Base-by-base conservation (phyloP, 2,888 invertebrate genomes). In the Parelbella ahira region DNA sequence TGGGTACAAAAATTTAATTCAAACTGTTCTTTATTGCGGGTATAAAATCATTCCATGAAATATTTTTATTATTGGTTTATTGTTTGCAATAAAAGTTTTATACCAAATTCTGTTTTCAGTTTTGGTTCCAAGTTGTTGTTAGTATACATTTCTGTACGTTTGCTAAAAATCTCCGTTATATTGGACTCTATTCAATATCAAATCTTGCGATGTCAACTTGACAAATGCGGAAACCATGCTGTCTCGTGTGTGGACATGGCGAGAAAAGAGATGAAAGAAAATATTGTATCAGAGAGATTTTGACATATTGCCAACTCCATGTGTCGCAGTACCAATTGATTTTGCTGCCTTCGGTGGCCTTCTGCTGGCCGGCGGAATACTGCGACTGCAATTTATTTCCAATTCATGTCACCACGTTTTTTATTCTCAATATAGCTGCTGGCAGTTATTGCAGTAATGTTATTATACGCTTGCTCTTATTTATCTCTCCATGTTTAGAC, bases 281-380 rank as follows among this genome's bases (percentile, higher is more conserved):
- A 73, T 74, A 71, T 75, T 77, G 75, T 75, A 78, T 77, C 78
- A 76, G 71, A 75, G 68, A 63, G 67, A 73, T 70, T 74, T 82
- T 81, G 83, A 82, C 78, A 79, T 81, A 80, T 77, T 82, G 83
- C 81, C 83, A 82, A 80, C 63, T 72, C 64, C 56, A 77, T 64
- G 76, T 73, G 73, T 75, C 72, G 65, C 61, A 59, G 54, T 56
- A 49, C 51, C 66, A 70, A 82, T 80, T 79, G 81, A 81, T 83
- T 81, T 69, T 61, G 58, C 57, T 58, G 64, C 60, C 66, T 69
- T 64, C 71, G 68, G 69, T 63, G 67, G 30, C 41, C 27, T 41
- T 36, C 39, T 28, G 28, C 33, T 28, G 34, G 42, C 34, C 28
- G 8, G 7, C 11, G 19, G 28, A 15, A 18, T 7, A 42, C 15